Evolutionary conservation across 2,797 vertebrate species (phyloP), one percentile per base, ranked within the genome.

Genomic region (Enteromius afrohamiltoni): DNA sequence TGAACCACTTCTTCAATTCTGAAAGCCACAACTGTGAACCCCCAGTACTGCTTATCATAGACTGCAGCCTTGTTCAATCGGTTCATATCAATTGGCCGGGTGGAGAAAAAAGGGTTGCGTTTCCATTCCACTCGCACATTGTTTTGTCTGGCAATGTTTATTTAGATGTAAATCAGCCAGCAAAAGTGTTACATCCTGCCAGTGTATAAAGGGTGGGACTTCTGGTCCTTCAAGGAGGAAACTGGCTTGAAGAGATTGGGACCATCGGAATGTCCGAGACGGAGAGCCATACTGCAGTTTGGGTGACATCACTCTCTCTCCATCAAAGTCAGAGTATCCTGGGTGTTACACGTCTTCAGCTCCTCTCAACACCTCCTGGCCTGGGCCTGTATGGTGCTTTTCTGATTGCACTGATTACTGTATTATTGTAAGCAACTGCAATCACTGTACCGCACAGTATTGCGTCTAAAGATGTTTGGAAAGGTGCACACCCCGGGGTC

Each of bases 111-210:
- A 93, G 94, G 73, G 53, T 64, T 91, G 93, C 92, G 90, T 90
- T 95, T 93, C 92, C 92, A 94, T 95, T 95, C 95, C 93, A 95
- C 93, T 94, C 89, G 86, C 92, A 94, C 95, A 97, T 97, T 98
- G 97, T 98, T 97, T 95, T 90, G 95, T 94, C 94, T 95, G 90
- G 90, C 91, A 81, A 92, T 96, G 96, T 97, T 97, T 97, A 96
- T 96, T 97, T 96, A 95, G 96, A 96, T 96, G 95, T 96, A 96
- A 96, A 96, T 97, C 95, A 95, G 96, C 93, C 93, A 88, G 93
- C 94, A 94, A 94, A 96, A 96, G 95, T 96, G 95, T 96, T 95
- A 96, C 94, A 95, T 97, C 96, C 96, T 97, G 96, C 95, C 93
- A 93, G 94, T 96, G 94, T 94, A 93, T 92, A 90, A 93, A 92